These are phyloP conservation scores for Zootoca vivipara DNA, from an alignment of 2,113 vertebrate genomes.

Conservation along the genomic window DNA sequence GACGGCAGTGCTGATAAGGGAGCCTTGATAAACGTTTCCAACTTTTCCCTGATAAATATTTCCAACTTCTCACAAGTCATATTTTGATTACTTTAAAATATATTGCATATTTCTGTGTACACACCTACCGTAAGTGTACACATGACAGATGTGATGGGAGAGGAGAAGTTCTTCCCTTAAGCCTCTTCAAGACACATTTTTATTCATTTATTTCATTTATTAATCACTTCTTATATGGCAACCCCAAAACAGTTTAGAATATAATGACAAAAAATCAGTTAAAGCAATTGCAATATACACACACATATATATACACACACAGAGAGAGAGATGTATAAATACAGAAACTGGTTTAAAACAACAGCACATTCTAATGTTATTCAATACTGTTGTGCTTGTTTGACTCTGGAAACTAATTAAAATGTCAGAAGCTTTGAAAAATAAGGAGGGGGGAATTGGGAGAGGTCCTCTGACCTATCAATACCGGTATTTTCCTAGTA, in stretches of 20 bases:
- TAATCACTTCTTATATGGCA: too few relatives aligned
- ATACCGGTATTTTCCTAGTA: neutral
- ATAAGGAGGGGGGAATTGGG: neutral
- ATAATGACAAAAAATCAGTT: too few relatives aligned
- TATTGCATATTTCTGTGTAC: neutral
- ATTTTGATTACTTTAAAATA: neutral
- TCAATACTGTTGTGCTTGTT: neutral
- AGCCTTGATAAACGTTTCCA: neutral
- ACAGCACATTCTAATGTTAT: neutral
- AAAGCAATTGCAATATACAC: too few relatives aligned
- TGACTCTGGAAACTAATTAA: constrained; percentile 2
- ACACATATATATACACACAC: too few relatives aligned
- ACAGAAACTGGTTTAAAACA: too few relatives aligned
- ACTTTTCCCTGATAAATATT: neutral
- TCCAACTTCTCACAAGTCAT: neutral
- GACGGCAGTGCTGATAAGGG: neutral
- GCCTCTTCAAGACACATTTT: neutral
- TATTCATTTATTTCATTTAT: too few relatives aligned
- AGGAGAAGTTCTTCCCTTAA: neutral
- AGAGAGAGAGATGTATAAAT: too few relatives aligned
- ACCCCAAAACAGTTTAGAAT: too few relatives aligned
- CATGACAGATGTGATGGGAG: neutral
- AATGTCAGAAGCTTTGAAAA: neutral
- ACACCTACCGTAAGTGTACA: neutral
- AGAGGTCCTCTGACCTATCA: neutral